Evolutionary conservation across 1,140 invertebrate genomes (phyloP), one percentile per base, ranked within the genome.

Genomic region (Diplogasteroides magnus): DNA sequence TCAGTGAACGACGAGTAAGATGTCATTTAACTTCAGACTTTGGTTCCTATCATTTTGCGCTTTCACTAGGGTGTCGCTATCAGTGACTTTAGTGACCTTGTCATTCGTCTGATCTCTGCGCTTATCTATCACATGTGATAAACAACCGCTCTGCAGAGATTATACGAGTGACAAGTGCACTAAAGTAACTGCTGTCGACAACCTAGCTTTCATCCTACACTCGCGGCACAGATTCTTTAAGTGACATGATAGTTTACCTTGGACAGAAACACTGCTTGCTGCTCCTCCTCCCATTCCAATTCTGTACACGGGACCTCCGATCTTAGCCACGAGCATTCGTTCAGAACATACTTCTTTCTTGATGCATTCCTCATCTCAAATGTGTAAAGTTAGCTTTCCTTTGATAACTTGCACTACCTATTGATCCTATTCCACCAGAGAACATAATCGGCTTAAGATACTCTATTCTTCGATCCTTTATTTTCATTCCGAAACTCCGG

Each of bases 391-490:
- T 11, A 11, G 19, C 28, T 28, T 61, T 61, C 14, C 15, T 31
- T 56, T 63, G 19, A 15, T 25, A 14, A 61, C 81, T 88, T n/a
- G n/a, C n/a, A n/a, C n/a, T 88, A 77, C 93, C 90, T 86, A 98
- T 90, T 14, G 89, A 90, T 3, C 95, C 94, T 71, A 98, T 88
- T 55, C 95, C 95, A 67, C 91, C 94, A 81, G 91, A 95, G 76
- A 98, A 98, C 94, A 98, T 97, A 68, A 98, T 97, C 0, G 95
- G 94, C 82, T 98, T 98, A 0, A 98, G 90, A 86, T 90, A 98
- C 84, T 98, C 95, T 68, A 91, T 87, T 64, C 94, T 85, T 32
- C 76, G 69, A 60, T 63, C 67, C n/a, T 31, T 37, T 15, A 77
- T 25, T 11, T 59, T 3, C 60, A 67, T 68, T 28, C 94, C 94